Evolutionary conservation across 2,888 invertebrate species (phyloP).

Genomic region (Euplexia lucipara): DNA sequence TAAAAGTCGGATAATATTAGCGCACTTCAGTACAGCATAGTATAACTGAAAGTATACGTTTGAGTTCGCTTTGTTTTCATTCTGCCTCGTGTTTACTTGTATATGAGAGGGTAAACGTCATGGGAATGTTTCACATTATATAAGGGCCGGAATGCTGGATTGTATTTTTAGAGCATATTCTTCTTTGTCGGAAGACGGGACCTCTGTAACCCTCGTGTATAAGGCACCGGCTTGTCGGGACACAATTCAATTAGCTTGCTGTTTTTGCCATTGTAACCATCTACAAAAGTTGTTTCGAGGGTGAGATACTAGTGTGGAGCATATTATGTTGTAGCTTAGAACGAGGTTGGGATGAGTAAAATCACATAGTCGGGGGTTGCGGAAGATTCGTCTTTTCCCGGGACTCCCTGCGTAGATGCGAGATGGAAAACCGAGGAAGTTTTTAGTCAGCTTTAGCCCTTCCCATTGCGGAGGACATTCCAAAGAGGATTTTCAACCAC

Average conservation of each 20-base stretch:
- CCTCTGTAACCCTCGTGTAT: conserved; percentile 1
- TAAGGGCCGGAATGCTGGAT: conserved; percentile 24
- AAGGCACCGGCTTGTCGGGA: background rate
- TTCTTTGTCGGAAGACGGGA: conserved; percentile 10
- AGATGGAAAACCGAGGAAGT: too few relatives aligned
- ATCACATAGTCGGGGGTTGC: too few relatives aligned
- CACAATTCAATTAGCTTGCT: conserved; percentile 9
- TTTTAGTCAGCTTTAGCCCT: too few relatives aligned
- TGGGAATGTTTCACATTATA: conserved; percentile 45
- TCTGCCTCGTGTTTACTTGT: conserved; percentile 45
- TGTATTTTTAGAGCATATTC: conserved; percentile 34
- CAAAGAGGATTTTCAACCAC: too few relatives aligned
- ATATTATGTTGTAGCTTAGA: too few relatives aligned
- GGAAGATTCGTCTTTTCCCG: too few relatives aligned
- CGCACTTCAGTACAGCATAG: conserved; percentile 28
- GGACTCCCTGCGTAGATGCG: too few relatives aligned
- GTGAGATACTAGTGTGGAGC: background rate
- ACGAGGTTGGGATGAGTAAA: too few relatives aligned
- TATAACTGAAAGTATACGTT: conserved; percentile 28
- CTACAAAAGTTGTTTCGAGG: background rate
- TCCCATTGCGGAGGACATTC: too few relatives aligned
- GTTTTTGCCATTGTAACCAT: background rate
- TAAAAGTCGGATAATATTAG: conserved; percentile 38
- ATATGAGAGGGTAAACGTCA: conserved; percentile 42
- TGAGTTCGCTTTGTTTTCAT: conserved; percentile 47